phyloP scores from a whole-genome alignment of 2,797 vertebrate genomes.

The Cyclopterus lumpus region DNA sequence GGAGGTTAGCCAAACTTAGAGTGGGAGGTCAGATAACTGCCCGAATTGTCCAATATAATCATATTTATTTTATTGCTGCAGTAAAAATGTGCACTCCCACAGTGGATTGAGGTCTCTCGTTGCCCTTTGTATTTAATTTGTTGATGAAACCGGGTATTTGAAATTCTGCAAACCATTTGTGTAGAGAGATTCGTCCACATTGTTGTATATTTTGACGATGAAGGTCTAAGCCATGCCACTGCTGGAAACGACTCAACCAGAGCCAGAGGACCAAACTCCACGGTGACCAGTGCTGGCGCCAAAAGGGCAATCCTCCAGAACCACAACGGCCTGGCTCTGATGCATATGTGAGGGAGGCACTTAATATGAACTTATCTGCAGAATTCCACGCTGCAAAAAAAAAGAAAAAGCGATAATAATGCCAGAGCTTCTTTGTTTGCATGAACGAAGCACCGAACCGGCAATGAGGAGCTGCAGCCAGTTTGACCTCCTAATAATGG shows the following conservation, averaged over 20 bases:
- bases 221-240: conserved; percentile 50
- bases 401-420: conserved; percentile 53
- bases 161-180: conserved; percentile 59
- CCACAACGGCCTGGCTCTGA: conserved; percentile 61
- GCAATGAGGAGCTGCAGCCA: conserved; percentile 54
- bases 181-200: conserved; percentile 61
- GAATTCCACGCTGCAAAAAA: conserved; percentile 64
- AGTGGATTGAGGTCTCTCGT: background rate
- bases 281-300: conserved; percentile 31
- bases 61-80: conserved; percentile 56
- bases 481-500: conserved; percentile 70
- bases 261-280: conserved; percentile 53
- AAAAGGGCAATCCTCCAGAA: conserved; percentile 62
- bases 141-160: conserved; percentile 37
- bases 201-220: conserved; percentile 57
- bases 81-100: conserved; percentile 32
- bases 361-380: conserved; percentile 69
- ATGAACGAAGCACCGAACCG: conserved; percentile 43
- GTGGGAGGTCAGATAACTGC: conserved; percentile 59
- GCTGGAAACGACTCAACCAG: conserved; percentile 60
- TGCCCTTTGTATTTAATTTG: conserved; percentile 17
- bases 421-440: conserved; percentile 67
- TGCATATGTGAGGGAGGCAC: conserved; percentile 41
- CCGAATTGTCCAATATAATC: conserved; percentile 60
- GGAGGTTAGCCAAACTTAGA: conserved; percentile 62